Conservation (phyloP, 2,888 invertebrate genomes). For the Druceiella hillmani region DNA sequence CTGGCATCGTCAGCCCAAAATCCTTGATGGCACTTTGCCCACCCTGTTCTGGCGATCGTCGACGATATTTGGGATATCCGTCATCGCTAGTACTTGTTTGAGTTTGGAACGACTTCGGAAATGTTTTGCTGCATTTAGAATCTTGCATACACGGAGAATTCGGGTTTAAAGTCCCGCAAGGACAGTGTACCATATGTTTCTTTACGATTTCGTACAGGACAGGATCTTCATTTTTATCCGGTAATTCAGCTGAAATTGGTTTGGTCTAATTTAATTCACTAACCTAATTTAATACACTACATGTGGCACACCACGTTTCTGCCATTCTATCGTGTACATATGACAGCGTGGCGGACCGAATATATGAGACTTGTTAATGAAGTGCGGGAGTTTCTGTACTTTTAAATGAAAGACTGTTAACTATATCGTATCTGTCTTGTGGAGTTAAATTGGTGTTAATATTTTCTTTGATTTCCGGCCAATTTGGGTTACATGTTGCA, state of each 20-base stretch:
- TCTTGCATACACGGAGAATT: conserved; percentile 24
- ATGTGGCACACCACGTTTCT: conserved; percentile 23
- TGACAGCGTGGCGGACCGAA: conserved; percentile 17
- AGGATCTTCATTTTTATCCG: conserved; percentile 20
- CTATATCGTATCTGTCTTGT: conserved; percentile 20
- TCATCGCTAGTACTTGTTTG: conserved; percentile 24
- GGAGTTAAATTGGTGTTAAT: conserved; percentile 17
- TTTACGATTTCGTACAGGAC: conserved; percentile 21
- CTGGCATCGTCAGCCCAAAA: too few relatives aligned
- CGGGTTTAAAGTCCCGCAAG: conserved; percentile 23
- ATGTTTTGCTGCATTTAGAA: conserved; percentile 23
- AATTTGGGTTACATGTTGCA: conserved; percentile 12
- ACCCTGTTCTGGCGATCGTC: conserved; percentile 23
- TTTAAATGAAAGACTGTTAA: conserved; percentile 22
- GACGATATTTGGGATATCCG: conserved; percentile 27
- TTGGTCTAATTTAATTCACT: conserved; percentile 22
- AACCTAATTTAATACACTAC: conserved; percentile 21
- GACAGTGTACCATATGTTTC: conserved; percentile 25
- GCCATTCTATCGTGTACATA: conserved; percentile 22
- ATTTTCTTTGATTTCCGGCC: conserved; percentile 19
- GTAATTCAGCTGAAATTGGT: conserved; percentile 24
- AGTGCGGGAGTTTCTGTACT: conserved; percentile 17
- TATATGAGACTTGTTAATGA: conserved; percentile 19
- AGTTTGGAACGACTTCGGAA: conserved; percentile 22
- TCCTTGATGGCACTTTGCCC: conserved; percentile 23